These are phyloP conservation scores for Pituophis catenifer DNA, from an alignment of 2,113 vertebrate species.

Conservation along the genomic window DNA sequence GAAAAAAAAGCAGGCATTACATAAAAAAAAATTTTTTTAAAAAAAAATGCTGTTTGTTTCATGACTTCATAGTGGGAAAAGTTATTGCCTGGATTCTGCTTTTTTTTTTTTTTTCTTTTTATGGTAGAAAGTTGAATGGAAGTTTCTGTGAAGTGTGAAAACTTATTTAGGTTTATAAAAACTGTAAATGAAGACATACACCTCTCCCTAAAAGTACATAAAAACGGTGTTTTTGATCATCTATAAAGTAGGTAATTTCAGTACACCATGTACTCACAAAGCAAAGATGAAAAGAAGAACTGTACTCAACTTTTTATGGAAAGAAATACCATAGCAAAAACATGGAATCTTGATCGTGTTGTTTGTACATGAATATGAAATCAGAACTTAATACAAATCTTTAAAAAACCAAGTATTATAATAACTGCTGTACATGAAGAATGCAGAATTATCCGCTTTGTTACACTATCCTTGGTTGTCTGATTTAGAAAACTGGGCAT, in stretches of 20 bases:
- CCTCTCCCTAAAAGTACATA: not conserved
- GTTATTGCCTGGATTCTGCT: not conserved
- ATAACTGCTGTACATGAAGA: not conserved
- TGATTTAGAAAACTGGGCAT: not conserved
- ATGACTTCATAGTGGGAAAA: conserved; percentile 10
- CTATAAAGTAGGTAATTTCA: not conserved
- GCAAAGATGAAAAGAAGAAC: not conserved
- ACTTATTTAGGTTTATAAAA: not conserved
- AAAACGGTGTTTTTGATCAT: not conserved
- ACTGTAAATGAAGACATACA: not conserved
- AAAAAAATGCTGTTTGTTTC: conserved; percentile 3
- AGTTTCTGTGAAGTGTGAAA: not conserved
- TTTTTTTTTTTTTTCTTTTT: not conserved
- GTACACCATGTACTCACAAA: not conserved
- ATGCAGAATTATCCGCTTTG: not conserved
- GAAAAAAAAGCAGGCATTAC: conserved; percentile 22
- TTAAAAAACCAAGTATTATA: not conserved
- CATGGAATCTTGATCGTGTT: not conserved
- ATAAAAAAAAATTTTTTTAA: not conserved
- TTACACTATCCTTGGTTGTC: not conserved
- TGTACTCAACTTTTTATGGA: not conserved
- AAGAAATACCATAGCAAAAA: not conserved
- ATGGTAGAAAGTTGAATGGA: not conserved
- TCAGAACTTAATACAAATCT: not conserved
- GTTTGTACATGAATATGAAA: not conserved